Evolutionary conservation across 1,140 invertebrate species (phyloP).

Genomic region (Diachasmimorpha longicaudata): DNA sequence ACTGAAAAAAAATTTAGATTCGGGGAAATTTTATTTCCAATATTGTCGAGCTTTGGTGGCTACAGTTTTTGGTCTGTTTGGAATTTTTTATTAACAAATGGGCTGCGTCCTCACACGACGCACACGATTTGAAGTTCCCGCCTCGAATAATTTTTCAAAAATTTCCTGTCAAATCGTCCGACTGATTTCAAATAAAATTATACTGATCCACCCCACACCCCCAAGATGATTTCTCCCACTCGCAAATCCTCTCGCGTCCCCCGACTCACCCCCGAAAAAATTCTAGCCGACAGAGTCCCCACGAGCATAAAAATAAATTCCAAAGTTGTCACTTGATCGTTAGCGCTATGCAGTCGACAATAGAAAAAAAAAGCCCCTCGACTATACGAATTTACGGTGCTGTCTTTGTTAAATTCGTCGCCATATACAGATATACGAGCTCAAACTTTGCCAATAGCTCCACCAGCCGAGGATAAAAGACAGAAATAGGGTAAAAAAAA

Average conservation of each 20-base stretch:
- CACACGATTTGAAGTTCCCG: no score
- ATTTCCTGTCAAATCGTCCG: no score
- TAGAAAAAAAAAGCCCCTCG: not conserved
- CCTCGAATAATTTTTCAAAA: no score
- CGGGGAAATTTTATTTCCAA: no score
- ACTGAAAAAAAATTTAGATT: no score
- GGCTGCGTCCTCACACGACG: no score
- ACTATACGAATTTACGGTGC: slow-evolving; percentile 3
- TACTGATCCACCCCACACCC: no score
- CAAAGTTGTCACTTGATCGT: slow-evolving; percentile 19
- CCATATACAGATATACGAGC: not conserved
- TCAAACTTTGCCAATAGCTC: not conserved
- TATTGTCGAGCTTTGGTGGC: no score
- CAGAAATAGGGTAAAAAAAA: not conserved
- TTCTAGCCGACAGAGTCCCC: not conserved
- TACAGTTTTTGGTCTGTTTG: no score
- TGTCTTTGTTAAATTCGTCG: not conserved
- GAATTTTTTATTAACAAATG: no score
- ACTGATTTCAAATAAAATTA: no score
- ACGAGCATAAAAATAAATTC: slow-evolving; percentile 5
- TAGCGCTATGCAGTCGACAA: not conserved
- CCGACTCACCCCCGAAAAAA: not conserved
- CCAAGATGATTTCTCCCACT: not conserved
- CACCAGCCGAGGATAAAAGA: not conserved
- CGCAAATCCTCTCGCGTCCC: slow-evolving; percentile 20